Evolutionary conservation across 2,113 vertebrate genomes (phyloP).

Genomic region (Periophthalmus modestus): DNA sequence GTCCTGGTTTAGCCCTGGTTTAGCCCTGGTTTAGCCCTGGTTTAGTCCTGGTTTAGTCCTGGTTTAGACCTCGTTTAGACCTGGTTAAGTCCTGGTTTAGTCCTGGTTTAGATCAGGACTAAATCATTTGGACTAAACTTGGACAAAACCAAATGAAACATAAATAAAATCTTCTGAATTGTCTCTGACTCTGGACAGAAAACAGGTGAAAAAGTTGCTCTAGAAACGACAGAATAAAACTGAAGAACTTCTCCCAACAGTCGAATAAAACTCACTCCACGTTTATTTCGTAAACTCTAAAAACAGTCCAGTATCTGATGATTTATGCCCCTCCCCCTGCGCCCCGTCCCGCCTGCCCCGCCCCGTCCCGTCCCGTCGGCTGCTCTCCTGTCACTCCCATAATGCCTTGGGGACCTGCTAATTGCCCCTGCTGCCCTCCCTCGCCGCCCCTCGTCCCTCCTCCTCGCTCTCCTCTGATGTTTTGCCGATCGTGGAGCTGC

Average conservation of each 20-base stretch:
- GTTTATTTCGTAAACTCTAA: neutral
- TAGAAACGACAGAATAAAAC: too few species aligned
- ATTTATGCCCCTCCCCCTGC: conserved; percentile 6
- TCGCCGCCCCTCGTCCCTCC: conserved; percentile 59
- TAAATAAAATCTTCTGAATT: too few species aligned
- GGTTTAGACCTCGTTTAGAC: too few species aligned
- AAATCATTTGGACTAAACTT: too few species aligned
- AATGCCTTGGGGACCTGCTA: neutral
- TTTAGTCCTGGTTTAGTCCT: neutral
- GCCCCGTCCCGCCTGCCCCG: too few species aligned
- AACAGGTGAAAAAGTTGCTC: too few species aligned
- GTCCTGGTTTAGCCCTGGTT: too few species aligned
- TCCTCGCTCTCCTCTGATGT: conserved; percentile 61
- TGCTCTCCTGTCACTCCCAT: neutral
- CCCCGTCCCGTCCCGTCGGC: neutral
- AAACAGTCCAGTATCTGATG: conserved; percentile 5
- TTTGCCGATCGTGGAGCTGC: conserved; percentile 71
- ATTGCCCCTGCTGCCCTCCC: neutral
- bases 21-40: neutral
- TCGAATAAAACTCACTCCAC: neutral
- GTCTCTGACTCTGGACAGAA: too few species aligned
- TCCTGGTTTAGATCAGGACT: too few species aligned
- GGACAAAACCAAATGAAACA: too few species aligned
- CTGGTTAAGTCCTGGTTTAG: too few species aligned
- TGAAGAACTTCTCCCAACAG: too few species aligned